Conservation (phyloP, 2,888 invertebrate genomes). For the Cryptops parisi region DNA sequence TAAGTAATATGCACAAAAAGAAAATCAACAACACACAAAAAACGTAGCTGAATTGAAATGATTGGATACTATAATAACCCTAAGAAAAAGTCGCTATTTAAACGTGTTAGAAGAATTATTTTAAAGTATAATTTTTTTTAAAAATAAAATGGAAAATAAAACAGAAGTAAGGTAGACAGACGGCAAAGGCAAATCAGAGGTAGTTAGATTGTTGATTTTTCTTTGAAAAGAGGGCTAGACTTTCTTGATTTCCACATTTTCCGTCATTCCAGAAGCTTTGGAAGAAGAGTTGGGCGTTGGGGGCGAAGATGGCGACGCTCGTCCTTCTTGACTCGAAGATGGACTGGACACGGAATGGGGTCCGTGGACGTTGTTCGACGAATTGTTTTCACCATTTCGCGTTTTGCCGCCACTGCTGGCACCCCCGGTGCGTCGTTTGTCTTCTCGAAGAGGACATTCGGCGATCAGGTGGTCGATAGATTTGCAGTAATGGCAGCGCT, state of each 20-base stretch:
- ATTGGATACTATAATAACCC: too few relatives aligned
- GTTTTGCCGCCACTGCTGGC: conserved; percentile 15
- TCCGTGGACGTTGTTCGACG: not conserved
- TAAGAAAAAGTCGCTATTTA: too few relatives aligned
- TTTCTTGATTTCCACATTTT: not conserved
- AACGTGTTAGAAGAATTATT: too few relatives aligned
- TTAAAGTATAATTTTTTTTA: not conserved
- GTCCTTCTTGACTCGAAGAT: not conserved
- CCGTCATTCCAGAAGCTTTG: not conserved
- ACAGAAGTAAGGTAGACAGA: not conserved
- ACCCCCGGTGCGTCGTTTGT: conserved; percentile 10
- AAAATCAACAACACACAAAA: too few relatives aligned
- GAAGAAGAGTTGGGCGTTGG: not conserved
- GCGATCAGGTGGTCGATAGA: conserved; percentile 76
- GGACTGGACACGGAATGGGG: not conserved
- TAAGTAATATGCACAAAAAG: too few relatives aligned
- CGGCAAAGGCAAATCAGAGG: not conserved
- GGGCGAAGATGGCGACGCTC: not conserved
- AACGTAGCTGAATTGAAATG: too few relatives aligned
- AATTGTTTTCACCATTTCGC: conserved; percentile 28
- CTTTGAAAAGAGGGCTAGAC: not conserved
- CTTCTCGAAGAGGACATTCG: conserved; percentile 56
- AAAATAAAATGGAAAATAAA: not conserved
- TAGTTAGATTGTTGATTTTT: not conserved
- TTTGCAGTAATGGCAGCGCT: conserved; percentile 80